Percentiles rank a stretch among this genome's conserved stretches.
Conservation (phyloP, 2,888 invertebrate species). For the Yponomeuta plumbellus region DNA sequence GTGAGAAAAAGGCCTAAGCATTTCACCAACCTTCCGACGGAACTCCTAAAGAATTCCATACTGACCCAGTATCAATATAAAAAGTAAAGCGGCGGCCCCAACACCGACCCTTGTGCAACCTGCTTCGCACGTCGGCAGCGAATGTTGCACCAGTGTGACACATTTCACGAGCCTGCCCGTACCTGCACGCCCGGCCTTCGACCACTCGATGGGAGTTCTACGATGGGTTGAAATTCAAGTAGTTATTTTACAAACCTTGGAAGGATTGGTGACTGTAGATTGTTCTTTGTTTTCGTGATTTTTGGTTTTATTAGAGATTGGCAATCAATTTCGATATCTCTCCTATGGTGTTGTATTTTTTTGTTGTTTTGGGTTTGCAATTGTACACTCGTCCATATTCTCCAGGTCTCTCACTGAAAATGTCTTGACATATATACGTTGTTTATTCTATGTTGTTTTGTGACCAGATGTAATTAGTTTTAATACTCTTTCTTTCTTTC, state of each 20-base stretch:
- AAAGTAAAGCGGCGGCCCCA: slow-evolving; percentile 27
- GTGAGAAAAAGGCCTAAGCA: background rate
- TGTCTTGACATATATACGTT: too few species aligned
- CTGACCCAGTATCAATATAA: slow-evolving; percentile 9
- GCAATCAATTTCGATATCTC: too few species aligned
- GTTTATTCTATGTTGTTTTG: too few species aligned
- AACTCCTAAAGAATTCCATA: background rate
- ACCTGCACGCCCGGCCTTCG: slow-evolving; percentile 51
- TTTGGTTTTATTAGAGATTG: too few species aligned
- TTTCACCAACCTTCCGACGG: background rate
- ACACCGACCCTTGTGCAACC: slow-evolving; percentile 56
- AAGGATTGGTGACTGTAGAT: background rate
- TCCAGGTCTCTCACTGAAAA: too few species aligned
- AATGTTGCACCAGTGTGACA: slow-evolving; percentile 72
- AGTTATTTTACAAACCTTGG: too few species aligned
- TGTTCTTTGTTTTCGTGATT: too few species aligned
- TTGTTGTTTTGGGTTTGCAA: too few species aligned
- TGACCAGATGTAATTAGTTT: too few species aligned
- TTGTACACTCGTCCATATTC: too few species aligned
- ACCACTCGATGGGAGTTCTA: background rate
- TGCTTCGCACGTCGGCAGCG: slow-evolving; percentile 68
- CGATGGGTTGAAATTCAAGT: background rate
- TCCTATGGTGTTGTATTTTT: too few species aligned
- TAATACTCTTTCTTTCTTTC: too few species aligned
- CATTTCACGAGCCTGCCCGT: slow-evolving; percentile 67